A percentile compares a stretch with the other conserved stretches of the same genome.
Conservation (phyloP, 2,113 vertebrate species). For the Pseudorectes ferrugineus region DNA sequence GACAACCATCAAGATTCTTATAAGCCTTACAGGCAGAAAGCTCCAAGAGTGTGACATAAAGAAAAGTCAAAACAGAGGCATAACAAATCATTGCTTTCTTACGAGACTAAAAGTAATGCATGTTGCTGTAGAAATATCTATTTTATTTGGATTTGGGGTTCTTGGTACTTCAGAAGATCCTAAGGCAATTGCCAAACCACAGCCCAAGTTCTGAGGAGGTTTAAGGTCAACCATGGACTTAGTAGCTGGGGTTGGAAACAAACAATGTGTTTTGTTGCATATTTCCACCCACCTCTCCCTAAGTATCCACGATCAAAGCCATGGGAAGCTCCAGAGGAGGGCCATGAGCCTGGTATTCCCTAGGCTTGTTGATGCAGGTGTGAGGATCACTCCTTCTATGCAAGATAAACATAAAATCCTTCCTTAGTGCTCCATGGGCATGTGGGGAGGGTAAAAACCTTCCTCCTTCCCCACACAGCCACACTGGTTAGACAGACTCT, state of each 20-base stretch:
- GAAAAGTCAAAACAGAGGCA: neutral
- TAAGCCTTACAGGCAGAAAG: neutral
- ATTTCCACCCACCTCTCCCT: neutral
- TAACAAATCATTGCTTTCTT: neutral
- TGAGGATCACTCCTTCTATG: accelerated
- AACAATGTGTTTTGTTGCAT: neutral
- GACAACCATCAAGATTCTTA: neutral
- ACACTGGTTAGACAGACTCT: neutral
- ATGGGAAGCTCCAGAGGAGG: neutral
- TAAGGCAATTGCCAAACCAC: neutral
- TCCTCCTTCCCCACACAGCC: neutral
- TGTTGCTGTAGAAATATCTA: neutral
- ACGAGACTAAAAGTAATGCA: accelerated
- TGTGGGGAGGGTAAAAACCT: neutral
- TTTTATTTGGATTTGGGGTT: neutral
- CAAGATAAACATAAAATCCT: neutral
- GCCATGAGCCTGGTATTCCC: neutral
- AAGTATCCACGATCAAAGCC: neutral
- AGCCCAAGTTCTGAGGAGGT: neutral
- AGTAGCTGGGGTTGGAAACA: neutral
- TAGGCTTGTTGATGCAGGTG: neutral
- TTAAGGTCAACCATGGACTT: neutral
- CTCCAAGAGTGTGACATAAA: neutral
- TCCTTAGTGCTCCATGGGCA: neutral
- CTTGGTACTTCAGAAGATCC: neutral